Evolutionary conservation across 2,797 vertebrate species (phyloP).

Genomic region (Hypotaenidia okinawae): DNA sequence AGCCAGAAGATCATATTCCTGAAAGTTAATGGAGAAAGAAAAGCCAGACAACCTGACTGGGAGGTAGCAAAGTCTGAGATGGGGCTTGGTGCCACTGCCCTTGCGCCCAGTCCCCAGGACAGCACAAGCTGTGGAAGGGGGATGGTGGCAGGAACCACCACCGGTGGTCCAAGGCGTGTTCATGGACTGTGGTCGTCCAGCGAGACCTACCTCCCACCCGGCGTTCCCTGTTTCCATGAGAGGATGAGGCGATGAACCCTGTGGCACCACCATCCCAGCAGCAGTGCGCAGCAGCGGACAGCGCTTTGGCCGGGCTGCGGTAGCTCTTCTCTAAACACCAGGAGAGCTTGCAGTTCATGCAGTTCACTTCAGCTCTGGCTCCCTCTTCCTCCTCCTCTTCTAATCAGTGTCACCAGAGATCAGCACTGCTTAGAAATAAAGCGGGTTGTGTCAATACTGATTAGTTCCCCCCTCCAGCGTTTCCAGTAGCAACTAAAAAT

Average conservation of each 20-base stretch:
- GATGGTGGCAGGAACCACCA: not conserved
- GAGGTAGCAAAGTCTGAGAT: not conserved
- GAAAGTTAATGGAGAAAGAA: not conserved
- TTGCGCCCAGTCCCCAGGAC: not conserved
- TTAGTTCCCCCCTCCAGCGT: not conserved
- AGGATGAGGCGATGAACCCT: accelerated
- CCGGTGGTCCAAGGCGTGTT: accelerated
- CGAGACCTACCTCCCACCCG: not conserved
- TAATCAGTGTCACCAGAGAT: conserved; percentile 16
- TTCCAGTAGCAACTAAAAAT: conserved; percentile 52
- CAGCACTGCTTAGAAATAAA: conserved; percentile 39
- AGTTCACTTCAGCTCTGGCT: not conserved
- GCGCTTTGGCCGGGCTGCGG: not conserved
- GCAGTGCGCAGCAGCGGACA: not conserved
- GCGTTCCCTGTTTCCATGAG: accelerated
- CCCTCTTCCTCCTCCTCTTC: not conserved
- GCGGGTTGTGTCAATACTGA: conserved; percentile 6
- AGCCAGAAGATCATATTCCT: not conserved
- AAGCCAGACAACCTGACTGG: not conserved
- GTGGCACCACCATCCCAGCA: not conserved
- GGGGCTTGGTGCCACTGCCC: not conserved
- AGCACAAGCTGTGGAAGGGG: not conserved
- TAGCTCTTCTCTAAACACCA: not conserved
- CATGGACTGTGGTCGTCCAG: accelerated
- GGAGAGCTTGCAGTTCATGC: not conserved